Evolutionary conservation across 2,888 invertebrate species (phyloP), one percentile per base, ranked within the genome.

Genomic region (Penaeus monodon): DNA sequence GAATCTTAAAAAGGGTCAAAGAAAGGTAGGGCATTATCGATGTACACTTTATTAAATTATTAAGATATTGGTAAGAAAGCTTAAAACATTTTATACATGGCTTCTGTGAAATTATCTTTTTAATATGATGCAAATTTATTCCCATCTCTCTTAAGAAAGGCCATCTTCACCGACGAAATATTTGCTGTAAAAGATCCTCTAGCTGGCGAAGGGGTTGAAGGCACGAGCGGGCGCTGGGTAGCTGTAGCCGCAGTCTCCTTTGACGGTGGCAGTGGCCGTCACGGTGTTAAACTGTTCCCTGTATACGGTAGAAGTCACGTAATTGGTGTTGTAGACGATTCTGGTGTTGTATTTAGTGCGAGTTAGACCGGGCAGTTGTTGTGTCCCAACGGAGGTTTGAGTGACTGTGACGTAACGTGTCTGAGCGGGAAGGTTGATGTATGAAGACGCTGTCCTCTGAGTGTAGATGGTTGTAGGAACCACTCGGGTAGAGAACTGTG

Each of bases 251-350:
- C 68, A 68, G 68, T 68, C 68, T 68, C 68, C 68, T 17, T 68
- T 68, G 29, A 29, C 68, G 10, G 68, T 68, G 1, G 10, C 14
- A 10, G 68, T 68, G n/a, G 68, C 68, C n/a, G n/a, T 27, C 27
- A 68, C 68, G 68, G 68, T 68, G 68, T n/a, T 77, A 33, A 68
- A 44, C 22, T 77, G 70, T 4, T 78, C 82, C 77, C 68, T 82
- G 82, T 70, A 70, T 10, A 78, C 86, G n/a, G 86, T 86, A 20
- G 68, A 78, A 12, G 86, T 86, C 38, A 82, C 68, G 66, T 78
- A 76, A 70, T 57, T 78, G 24, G 86, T 82, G 22, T 49, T 64
- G 38, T 63, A 78, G 10, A 82, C 86, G 68, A 79, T 68, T 24
- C 68, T 49, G 14, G 81, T 86, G 29, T 68, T 33, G n/a, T 70